Base-by-base conservation (phyloP, 64 coral and sea anemone genomes). In the Montipora foliosa region DNA sequence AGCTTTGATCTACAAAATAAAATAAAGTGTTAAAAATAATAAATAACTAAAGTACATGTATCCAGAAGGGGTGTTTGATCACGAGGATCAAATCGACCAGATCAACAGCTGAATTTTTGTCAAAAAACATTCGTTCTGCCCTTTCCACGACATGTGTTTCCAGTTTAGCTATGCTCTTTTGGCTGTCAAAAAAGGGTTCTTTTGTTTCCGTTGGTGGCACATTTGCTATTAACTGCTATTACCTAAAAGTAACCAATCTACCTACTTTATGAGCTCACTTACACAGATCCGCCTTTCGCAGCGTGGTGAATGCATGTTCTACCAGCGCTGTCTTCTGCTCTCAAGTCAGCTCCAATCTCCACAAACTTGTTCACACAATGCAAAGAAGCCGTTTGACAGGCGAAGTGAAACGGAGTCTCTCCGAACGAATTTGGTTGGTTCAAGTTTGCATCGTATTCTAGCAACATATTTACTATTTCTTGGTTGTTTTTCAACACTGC, bases 231-330 rank as follows among this genome's bases (percentile, higher is more conserved):
- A 57, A 57, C 53, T 8, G 11, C 6, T 57, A 0, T 8, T 57
- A 57, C 53, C 6, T 57, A 57, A 57, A 57, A 57, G 6, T 8
- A 57, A 57, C 6, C 53, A 1, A 11, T 11, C 11, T 6, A 57
- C 11, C 6, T 57, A 6, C 53, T 57, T 25, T 19, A n/a, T 51
- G 88, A 85, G 2, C 57, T 47, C 67, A 94, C 97, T 92, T 80
- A 99, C 98, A 99, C 68, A 71, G 90, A 99, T 8, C 98, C 98
- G 55, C 98, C 92, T 74, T 87, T 92, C 19, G 98, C 98, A 87
- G 95, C 92, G 76, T 99, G 95, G 64, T 99, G 95, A 48, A 94
- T 71, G 80, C 92, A 94, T 7, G 21, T 85, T 81, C 98, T 92
- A 0, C 95, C 98, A 49, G 84, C 98, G 44, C 84, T 89, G 20